A percentile compares a stretch with the other conserved stretches of the same genome.
Evolutionary conservation across 2,888 invertebrate species (phyloP).

Genomic region (Cylloceria caligata): DNA sequence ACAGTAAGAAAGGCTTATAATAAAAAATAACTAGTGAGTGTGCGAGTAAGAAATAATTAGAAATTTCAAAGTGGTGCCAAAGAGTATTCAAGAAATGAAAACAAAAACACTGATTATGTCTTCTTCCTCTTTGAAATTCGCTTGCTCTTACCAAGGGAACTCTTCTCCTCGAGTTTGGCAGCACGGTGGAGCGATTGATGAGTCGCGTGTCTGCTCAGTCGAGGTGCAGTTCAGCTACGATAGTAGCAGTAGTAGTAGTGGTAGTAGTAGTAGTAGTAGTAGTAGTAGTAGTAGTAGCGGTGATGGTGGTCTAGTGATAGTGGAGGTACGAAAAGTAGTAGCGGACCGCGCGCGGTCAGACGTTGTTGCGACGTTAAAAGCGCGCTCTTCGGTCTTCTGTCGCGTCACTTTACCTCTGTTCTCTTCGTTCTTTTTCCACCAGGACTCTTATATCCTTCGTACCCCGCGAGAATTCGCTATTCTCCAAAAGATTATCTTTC

Average conservation of each 20-base stretch:
- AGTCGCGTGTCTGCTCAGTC: background rate
- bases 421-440: slow-evolving; percentile 7
- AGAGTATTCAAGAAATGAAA: background rate
- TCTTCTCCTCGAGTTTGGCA: background rate
- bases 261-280: no score
- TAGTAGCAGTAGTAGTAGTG: background rate
- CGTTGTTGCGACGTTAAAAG: slow-evolving; percentile 32
- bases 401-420: slow-evolving; percentile 41
- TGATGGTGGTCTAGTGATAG: no score
- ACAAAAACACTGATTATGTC: background rate
- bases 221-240: slow-evolving; percentile 14
- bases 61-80: background rate
- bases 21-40: background rate
- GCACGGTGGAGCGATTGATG: slow-evolving; percentile 28
- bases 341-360: slow-evolving; percentile 62
- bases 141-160: slow-evolving; percentile 34
- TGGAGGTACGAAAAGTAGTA: slow-evolving; percentile 42
- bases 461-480: background rate
- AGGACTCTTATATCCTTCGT: slow-evolving; percentile 28
- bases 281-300: no score
- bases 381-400: slow-evolving; percentile 43
- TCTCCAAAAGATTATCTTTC: background rate
- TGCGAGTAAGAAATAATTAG: background rate
- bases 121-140: background rate
- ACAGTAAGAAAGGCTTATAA: background rate